Base-by-base conservation (phyloP, 2,888 invertebrate genomes). In the Limulus polyphemus region DNA sequence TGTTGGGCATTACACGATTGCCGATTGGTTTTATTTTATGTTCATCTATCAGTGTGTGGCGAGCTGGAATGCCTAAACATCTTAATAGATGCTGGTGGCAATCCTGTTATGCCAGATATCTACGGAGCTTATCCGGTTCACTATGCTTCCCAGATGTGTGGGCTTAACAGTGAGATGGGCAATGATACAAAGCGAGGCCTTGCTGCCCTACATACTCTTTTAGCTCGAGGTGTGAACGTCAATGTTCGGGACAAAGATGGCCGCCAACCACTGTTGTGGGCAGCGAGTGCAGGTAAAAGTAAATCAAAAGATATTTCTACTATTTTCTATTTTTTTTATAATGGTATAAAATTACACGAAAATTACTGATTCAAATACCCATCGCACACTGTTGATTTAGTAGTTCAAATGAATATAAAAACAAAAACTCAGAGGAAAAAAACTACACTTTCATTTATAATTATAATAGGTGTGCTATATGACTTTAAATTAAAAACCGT, bases 121-220 rank as follows among this genome's bases (percentile, higher is more conserved):
- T 91, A 94, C 75, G 92, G 94, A 17, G 97, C 97, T 14, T 92
- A 88, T 72, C 95, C 97, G 0, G 79, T 98, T 61, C 98, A 98
- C 77, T 97, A 98, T 77, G 95, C 97, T 0, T 94, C 97, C 13
- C 95, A 98, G 78, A 92, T 97, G 85, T 93, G 93, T 74, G 92
- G 90, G 1, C 87, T 88, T 17, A 86, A 83, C 17, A 84, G 85
- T 54, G 83, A 83, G 68, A 82, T 81, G 54, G 83, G 81, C 74
- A 73, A 80, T 76, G 79, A 81, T 62, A 73, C 74, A 12, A 81
- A 71, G 49, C 71, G 74, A 5, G 91, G 91, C 0, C 77, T 92
- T 60, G 84, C 86, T 74, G 87, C 93, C 1, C 80, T 95, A 2
- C 82, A 88, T 62, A 85, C 87, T 10, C 82, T 92, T 11, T 80